Evolutionary conservation across 1,140 invertebrate genomes (phyloP).

Genomic region (Zaprionus davidi): DNA sequence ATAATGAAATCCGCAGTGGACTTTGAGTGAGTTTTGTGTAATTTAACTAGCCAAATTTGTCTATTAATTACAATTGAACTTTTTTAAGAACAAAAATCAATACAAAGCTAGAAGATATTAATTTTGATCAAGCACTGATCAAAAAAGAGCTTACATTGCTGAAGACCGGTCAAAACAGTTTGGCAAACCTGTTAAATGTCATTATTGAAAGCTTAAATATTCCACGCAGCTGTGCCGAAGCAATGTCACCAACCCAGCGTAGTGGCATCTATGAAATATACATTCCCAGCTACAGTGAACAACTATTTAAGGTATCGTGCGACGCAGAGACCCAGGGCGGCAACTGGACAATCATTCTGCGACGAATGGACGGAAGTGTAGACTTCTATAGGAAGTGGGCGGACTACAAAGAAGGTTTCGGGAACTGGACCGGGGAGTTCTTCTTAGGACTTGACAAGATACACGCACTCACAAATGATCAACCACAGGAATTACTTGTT

Average conservation of each 20-base stretch:
- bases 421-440: slow-evolving; percentile 86
- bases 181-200: too few species aligned
- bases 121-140: not conserved
- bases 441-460: slow-evolving; percentile 87
- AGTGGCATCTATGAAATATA: not conserved
- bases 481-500: not conserved
- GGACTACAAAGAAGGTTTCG: slow-evolving; percentile 85
- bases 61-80: too few species aligned
- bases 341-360: slow-evolving; percentile 87
- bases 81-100: too few species aligned
- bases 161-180: not conserved
- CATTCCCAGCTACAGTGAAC: not conserved
- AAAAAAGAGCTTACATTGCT: too few species aligned
- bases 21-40: not conserved
- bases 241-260: not conserved
- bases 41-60: too few species aligned
- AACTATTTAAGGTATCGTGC: not conserved
- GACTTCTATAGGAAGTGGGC: slow-evolving; percentile 86
- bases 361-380: slow-evolving; percentile 86
- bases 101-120: too few species aligned
- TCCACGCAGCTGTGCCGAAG: not conserved
- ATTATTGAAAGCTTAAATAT: not conserved
- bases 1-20: not conserved
- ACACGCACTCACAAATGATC: slow-evolving; percentile 84
- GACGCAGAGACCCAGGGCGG: not conserved